A percentile compares a stretch with the other conserved stretches of the same genome.
These are phyloP conservation scores for Menidia beryllina DNA, from an alignment of 2,113 vertebrate species.

Conservation along the genomic window DNA sequence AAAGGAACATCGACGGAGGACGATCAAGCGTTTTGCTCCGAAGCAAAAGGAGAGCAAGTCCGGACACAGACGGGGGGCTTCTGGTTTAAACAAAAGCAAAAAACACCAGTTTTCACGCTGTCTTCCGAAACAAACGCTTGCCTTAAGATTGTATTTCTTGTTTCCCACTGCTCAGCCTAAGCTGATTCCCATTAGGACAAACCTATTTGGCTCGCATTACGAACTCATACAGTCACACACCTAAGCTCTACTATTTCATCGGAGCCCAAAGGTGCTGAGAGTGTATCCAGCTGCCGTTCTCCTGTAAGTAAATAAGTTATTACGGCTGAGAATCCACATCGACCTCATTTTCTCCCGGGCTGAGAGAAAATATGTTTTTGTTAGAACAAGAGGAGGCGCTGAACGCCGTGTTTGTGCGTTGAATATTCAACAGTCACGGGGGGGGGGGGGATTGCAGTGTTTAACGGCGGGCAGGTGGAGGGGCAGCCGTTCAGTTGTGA, in stretches of 20 bases:
- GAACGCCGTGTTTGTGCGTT: slow-evolving; percentile 20
- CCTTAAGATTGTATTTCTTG: no score
- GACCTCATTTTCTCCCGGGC: slow-evolving; percentile 55
- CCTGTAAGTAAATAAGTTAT: slow-evolving; percentile 62
- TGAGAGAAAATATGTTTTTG: slow-evolving; percentile 31
- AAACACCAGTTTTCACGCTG: no score
- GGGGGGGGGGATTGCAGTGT: slow-evolving; percentile 56
- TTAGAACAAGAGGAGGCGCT: slow-evolving; percentile 31
- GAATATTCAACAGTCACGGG: slow-evolving; percentile 57
- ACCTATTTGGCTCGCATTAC: slow-evolving; percentile 77
- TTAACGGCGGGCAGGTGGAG: slow-evolving; percentile 57
- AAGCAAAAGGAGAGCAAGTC: no score
- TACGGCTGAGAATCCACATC: slow-evolving; percentile 58
- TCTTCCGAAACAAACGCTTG: no score
- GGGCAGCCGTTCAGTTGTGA: slow-evolving; percentile 11
- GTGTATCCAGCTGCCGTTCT: slow-evolving; percentile 60
- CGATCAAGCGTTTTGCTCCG: no score
- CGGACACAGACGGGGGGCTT: no score
- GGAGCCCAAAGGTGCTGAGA: slow-evolving; percentile 60
- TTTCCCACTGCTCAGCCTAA: no score
- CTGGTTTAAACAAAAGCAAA: no score
- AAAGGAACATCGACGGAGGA: no score
- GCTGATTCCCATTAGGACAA: slow-evolving; percentile 73
- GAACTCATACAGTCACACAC: slow-evolving; percentile 73
- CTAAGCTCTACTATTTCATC: slow-evolving; percentile 55